Conservation (phyloP, 2,888 invertebrate species). For the Dioctria rufipes region DNA sequence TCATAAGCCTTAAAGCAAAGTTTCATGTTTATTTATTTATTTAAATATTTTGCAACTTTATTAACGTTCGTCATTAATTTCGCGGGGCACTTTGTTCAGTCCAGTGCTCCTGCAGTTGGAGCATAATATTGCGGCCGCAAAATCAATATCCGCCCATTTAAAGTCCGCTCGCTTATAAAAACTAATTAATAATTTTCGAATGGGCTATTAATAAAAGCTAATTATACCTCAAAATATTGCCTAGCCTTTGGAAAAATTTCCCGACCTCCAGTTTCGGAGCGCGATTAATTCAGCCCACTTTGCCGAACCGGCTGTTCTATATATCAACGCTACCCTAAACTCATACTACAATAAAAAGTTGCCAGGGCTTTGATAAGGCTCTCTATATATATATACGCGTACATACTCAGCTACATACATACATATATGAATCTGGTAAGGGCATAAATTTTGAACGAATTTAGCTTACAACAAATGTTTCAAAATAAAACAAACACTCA, state of each 20-base stretch:
- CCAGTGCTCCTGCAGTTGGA: slow-evolving; percentile 35
- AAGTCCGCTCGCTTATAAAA: slow-evolving; percentile 71
- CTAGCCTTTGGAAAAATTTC: slow-evolving; percentile 36
- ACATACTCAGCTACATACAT: too few species aligned
- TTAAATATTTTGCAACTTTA: slow-evolving; percentile 48
- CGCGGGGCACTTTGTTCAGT: slow-evolving; percentile 3
- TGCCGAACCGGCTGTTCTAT: background rate
- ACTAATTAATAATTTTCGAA: slow-evolving; percentile 72
- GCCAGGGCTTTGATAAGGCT: slow-evolving; percentile 50
- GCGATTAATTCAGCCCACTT: slow-evolving; percentile 13
- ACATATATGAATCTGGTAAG: slow-evolving; percentile 43
- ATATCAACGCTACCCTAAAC: background rate
- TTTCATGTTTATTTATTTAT: slow-evolving; percentile 32
- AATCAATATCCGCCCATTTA: slow-evolving; percentile 72
- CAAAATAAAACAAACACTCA: slow-evolving; percentile 53
- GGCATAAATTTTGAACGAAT: slow-evolving; percentile 56
- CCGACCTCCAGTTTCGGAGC: slow-evolving; percentile 40
- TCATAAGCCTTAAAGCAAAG: background rate
- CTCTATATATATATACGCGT: background rate
- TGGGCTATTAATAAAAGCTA: slow-evolving; percentile 72
- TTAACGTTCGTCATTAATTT: slow-evolving; percentile 48
- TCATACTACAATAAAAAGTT: background rate
- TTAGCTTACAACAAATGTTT: slow-evolving; percentile 56
- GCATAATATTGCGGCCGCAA: slow-evolving; percentile 66
- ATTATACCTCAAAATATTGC: slow-evolving; percentile 65